A percentile compares a stretch with the other conserved stretches of the same genome.
Conservation (phyloP, 2,797 vertebrate genomes). For the Pogoniulus pusillus region DNA sequence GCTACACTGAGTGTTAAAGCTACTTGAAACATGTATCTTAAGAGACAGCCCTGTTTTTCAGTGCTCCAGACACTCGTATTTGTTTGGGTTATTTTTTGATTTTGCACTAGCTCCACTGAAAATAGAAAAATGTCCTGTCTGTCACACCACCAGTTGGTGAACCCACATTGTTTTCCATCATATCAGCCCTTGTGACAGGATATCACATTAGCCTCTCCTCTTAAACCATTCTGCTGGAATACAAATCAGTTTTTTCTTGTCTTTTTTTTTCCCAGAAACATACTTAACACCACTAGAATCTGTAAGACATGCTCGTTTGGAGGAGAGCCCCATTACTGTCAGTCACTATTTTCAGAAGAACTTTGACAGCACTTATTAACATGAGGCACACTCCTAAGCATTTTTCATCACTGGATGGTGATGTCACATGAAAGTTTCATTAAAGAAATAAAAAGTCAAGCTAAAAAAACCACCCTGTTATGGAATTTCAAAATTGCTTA, state of each 20-base stretch:
- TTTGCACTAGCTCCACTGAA: background rate
- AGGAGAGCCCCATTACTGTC: background rate
- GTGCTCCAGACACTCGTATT: background rate
- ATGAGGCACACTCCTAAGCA: background rate
- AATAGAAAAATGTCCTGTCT: constrained; percentile 26
- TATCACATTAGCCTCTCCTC: constrained; percentile 5
- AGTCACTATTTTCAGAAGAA: constrained; percentile 13
- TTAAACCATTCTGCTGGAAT: constrained; percentile 20
- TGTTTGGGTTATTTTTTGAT: background rate
- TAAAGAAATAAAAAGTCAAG: constrained; percentile 12
- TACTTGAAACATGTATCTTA: background rate
- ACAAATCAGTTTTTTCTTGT: background rate
- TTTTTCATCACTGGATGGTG: background rate
- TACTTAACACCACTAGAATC: background rate
- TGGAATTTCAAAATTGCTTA: background rate
- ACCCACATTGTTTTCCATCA: background rate
- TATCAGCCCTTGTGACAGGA: background rate
- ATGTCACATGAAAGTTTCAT: background rate
- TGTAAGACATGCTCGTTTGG: background rate
- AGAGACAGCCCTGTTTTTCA: background rate
- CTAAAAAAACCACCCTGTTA: background rate
- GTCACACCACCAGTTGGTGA: constrained; percentile 18
- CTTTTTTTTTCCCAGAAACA: background rate
- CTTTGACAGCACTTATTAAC: constrained; percentile 4
- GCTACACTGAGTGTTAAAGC: background rate